Base-by-base conservation (phyloP, 2,113 vertebrate genomes). In the Corvus cornix region DNA sequence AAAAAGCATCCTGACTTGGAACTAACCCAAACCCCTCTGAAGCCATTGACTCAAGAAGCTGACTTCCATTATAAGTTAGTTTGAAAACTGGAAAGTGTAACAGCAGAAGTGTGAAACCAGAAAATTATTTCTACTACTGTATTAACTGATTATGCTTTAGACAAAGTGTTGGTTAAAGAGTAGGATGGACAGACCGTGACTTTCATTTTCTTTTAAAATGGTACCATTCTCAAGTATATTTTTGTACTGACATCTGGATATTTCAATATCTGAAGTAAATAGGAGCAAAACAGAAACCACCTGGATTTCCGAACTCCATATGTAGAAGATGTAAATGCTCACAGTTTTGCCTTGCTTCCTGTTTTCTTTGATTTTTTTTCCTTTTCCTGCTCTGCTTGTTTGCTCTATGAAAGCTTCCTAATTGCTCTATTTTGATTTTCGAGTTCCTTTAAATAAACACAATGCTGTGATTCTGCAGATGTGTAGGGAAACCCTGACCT, bases 251-350 rank as follows among this genome's bases (percentile, higher is more conserved):
- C 92, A 96, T 95, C 92, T 96, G 90, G 93, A 31, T 89, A 78
- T 92, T 94, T 90, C 88, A 90, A 86, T 96, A 86, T 93, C 86
- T 94, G 73, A 87, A 87, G 53, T 69, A 96, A 92, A 93, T 55
- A 87, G 44, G 74, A 84, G 21, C 22, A 90, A 93, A 94, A 84
- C 68, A 90, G 83, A 96, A 95, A 95, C 75, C 94, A 97, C 94
- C 95, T 97, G 96, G 89, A 84, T 87, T 86, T 80, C 58, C 39
- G 69, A 69, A 72, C 39, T 92, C 88, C 93, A 89, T 82, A 73
- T 93, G 88, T 64, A 73, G 70, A 69, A 86, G 82, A 94, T 69
- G 76, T 66, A 96, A 94, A 96, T 87, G 82, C 84, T 84, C 35
- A 35, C 35, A 64, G n/a, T 88, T 93, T 94, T 79, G 88, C 26